Conservation (phyloP, 2,888 invertebrate species). For the Harpalus rufipes region DNA sequence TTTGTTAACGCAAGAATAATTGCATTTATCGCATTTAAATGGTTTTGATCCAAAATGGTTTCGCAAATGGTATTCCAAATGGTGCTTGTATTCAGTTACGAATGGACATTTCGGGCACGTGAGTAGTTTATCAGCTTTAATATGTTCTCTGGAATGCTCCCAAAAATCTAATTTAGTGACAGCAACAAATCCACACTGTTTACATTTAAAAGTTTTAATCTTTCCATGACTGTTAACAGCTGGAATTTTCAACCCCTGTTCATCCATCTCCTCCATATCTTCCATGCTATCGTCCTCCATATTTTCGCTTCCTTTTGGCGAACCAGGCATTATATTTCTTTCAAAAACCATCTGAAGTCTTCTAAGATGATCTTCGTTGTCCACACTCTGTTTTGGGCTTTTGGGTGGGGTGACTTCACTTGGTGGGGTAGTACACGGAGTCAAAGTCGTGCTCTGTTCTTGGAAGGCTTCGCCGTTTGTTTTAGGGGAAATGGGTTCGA, state of each 20-base stretch:
- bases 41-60: conserved; percentile 98
- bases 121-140: conserved; percentile 94
- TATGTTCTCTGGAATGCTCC: conserved; percentile 94
- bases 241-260: conserved; percentile 81
- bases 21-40: conserved; percentile 94
- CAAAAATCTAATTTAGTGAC: conserved; percentile 95
- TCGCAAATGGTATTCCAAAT: conserved; percentile 96
- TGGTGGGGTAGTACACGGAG: conserved; percentile 69
- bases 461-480: conserved; percentile 76
- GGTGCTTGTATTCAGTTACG: conserved; percentile 99
- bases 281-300: conserved; percentile 78
- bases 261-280: conserved; percentile 79
- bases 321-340: conserved; percentile 71
- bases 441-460: conserved; percentile 66
- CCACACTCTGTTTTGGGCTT: conserved; percentile 74
- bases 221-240: conserved; percentile 89
- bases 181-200: conserved; percentile 92
- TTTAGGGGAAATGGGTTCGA: conserved; percentile 75
- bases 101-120: conserved; percentile 96
- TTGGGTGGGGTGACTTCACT: conserved; percentile 58
- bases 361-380: conserved; percentile 73
- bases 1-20: conserved; percentile 96
- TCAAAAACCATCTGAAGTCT: conserved; percentile 75
- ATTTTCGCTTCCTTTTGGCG: conserved; percentile 72
- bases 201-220: conserved; percentile 94